Evolutionary conservation across 1,140 invertebrate species (phyloP).

Genomic region (Laodelphax striatellus): DNA sequence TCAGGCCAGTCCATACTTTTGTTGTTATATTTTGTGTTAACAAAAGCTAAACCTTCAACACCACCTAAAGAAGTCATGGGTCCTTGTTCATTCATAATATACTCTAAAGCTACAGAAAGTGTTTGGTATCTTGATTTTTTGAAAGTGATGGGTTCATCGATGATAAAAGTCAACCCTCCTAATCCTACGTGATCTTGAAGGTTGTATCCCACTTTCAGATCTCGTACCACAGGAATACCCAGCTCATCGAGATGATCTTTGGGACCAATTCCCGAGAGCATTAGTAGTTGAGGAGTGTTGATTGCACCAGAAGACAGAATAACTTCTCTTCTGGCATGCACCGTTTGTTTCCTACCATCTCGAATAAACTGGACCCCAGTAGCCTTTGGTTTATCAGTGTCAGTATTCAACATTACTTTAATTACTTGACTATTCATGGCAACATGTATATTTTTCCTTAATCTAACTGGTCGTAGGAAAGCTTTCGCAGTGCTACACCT

Average conservation of each 20-base stretch:
- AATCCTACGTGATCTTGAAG: conserved; percentile 76
- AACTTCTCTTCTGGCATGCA: conserved; percentile 60
- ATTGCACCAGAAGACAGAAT: conserved; percentile 72
- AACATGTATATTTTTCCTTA: conserved; percentile 69
- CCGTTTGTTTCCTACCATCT: conserved; percentile 46
- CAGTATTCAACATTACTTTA: conserved; percentile 55
- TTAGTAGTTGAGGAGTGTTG: conserved; percentile 70
- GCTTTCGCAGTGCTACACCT: conserved; percentile 83
- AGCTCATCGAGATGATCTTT: conserved; percentile 61
- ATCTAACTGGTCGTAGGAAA: conserved; percentile 67
- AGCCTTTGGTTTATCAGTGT: conserved; percentile 34
- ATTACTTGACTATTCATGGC: conserved; percentile 65
- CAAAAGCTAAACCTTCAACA: conserved; percentile 69
- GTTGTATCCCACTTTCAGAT: conserved; percentile 70
- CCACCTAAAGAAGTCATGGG: conserved; percentile 67
- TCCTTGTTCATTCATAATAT: conserved; percentile 61
- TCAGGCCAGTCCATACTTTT: conserved; percentile 62
- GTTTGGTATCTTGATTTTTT: conserved; percentile 66
- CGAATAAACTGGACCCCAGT: conserved; percentile 63
- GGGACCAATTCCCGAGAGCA: conserved; percentile 81
- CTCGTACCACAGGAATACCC: conserved; percentile 57
- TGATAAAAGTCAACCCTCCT: conserved; percentile 67
- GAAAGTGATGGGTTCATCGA: conserved; percentile 68
- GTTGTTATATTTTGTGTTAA: conserved; percentile 73
- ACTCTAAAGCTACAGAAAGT: conserved; percentile 64